Evolutionary conservation across 1,140 invertebrate genomes (phyloP), one percentile per base, ranked within the genome.

Genomic region (Lordiphosa collinella): DNA sequence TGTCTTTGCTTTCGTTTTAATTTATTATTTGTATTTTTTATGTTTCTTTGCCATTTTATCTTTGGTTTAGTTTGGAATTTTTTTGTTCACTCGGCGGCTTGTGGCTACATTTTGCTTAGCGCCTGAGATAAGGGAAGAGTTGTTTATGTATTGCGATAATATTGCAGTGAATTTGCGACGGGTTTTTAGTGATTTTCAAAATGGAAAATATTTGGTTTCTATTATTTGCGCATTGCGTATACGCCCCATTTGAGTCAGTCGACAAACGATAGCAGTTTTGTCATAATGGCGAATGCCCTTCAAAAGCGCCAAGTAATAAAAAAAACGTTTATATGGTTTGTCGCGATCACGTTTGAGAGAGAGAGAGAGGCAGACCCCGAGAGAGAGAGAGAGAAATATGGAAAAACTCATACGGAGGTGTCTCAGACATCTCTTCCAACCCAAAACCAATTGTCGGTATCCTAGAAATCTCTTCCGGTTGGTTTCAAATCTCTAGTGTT

Each of bases 11-110:
- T 72, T 64, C 60, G 60, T 52, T 66, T 61, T 54, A 59, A 54
- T 64, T 68, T 64, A 59, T 64, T 32, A n/a, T 64, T 32, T 52
- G 13, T 51, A 55, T 57, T 57, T 52, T 55, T 55, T 51, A 66
- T 68, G 43, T 56, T 85, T 85, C 78, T 82, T 82, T 82, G 79
- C 79, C 78, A 78, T 82, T 79, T 78, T 67, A 80, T 82, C 79
- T 82, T 84, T 85, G 78, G 76, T 82, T 82, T 82, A 38, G 71
- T 76, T 84, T 60, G 71, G 58, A 25, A 57, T 63, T 72, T 64
- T 78, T 64, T 54, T 35, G 36, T 50, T 51, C 54, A 36, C 36
- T 31, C 18, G 9, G 49, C 37, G 12, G 47, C 12, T 34, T 12
- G 18, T 25, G 52, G 46, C 74, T 73, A 76, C 74, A 79, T 78